Percentiles rank a stretch among this genome's conserved stretches.
phyloP scores from a whole-genome alignment of 1,140 invertebrate genomes.

The Drosophila punjabiensis region DNA sequence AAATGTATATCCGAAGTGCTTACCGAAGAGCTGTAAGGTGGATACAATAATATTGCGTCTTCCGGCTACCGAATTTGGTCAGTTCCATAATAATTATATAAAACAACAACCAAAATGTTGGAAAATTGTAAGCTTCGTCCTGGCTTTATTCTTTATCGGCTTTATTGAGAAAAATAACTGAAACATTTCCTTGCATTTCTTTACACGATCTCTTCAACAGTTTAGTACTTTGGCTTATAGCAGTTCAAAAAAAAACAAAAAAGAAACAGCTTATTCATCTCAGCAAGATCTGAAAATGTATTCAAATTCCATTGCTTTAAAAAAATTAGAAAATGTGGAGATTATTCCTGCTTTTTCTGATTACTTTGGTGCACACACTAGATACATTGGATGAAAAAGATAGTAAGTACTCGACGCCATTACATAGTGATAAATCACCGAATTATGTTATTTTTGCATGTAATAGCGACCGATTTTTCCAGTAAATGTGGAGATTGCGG shows the following conservation, averaged over 20 bases:
- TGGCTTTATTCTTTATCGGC: too few species aligned
- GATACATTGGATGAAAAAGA: not conserved
- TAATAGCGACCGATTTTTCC: not conserved
- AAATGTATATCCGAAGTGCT: too few species aligned
- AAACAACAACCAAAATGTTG: too few species aligned
- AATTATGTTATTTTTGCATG: not conserved
- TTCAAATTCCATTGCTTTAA: not conserved
- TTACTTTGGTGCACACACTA: not conserved
- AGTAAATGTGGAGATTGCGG: not conserved
- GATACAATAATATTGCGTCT: too few species aligned
- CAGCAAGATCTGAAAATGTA: not conserved
- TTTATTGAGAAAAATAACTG: too few species aligned
- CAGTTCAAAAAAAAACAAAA: too few species aligned
- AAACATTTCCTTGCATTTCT: too few species aligned
- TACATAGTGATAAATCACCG: not conserved
- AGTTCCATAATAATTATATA: too few species aligned
- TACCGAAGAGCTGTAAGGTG: too few species aligned
- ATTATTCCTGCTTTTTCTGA: not conserved
- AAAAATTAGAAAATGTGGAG: not conserved
- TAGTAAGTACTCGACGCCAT: not conserved
- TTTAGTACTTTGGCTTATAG: not conserved
- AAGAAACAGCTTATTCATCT: not conserved
- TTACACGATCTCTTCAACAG: not conserved
- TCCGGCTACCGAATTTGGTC: too few species aligned
- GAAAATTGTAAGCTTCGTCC: too few species aligned